Conservation (phyloP, 2,888 invertebrate genomes). For the Microctonus hyperodae region DNA sequence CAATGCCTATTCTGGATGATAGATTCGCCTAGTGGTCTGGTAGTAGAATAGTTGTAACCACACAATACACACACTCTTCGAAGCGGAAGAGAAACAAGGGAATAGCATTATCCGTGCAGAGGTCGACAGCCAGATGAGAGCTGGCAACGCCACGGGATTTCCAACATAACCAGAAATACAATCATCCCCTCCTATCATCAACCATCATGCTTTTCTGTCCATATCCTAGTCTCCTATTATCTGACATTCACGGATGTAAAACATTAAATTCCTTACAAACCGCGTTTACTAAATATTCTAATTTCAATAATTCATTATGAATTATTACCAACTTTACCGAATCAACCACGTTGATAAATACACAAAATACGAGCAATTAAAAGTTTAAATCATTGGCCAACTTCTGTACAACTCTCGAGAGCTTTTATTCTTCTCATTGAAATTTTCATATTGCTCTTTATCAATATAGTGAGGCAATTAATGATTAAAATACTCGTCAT, state of each 20-base stretch:
- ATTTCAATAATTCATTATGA: too few relatives aligned
- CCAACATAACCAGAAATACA: conserved; percentile 32
- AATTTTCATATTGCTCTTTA: too few relatives aligned
- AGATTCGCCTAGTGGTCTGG: conserved; percentile 3
- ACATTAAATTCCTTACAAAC: neutral
- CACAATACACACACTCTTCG: conserved; percentile 57
- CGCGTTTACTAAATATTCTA: too few relatives aligned
- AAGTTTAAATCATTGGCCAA: too few relatives aligned
- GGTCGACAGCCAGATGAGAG: neutral
- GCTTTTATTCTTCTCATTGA: too few relatives aligned
- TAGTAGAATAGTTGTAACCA: conserved; percentile 49
- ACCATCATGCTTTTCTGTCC: neutral
- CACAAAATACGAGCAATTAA: too few relatives aligned
- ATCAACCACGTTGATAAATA: too few relatives aligned
- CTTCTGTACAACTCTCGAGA: too few relatives aligned
- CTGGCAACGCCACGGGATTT: conserved; percentile 49
- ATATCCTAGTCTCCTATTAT: neutral
- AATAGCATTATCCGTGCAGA: conserved; percentile 54
- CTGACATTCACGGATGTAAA: neutral
- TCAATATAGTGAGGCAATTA: too few relatives aligned
- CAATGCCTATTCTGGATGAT: neutral
- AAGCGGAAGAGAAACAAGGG: conserved; percentile 61
- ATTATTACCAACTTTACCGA: too few relatives aligned
- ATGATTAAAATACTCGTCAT: too few relatives aligned
- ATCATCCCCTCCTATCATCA: neutral